These are phyloP conservation scores for Eupithecia subfuscata DNA, from an alignment of 2,888 invertebrate species.

Conservation along the genomic window DNA sequence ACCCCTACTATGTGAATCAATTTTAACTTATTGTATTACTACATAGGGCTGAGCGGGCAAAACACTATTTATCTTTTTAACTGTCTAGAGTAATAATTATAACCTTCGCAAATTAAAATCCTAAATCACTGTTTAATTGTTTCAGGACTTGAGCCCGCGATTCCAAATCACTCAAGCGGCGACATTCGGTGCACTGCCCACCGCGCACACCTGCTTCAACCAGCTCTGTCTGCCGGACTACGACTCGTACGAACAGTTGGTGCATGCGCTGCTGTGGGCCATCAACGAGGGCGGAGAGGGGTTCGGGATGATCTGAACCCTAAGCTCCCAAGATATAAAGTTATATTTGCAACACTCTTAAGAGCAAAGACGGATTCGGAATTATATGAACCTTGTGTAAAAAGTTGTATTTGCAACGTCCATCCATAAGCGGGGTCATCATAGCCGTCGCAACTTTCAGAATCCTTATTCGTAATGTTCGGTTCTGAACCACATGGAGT, in stretches of 20 bases:
- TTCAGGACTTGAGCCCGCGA: conserved; percentile 91
- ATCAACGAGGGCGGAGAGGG: conserved; percentile 98
- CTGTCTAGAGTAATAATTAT: too few relatives aligned
- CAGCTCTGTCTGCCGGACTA: conserved; percentile 98
- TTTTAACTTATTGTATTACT: too few relatives aligned
- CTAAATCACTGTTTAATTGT: too few relatives aligned
- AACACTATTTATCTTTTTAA: too few relatives aligned
- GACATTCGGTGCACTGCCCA: conserved; percentile 94
- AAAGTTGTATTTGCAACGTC: not conserved
- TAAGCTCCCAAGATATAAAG: not conserved
- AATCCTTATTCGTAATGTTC: not conserved
- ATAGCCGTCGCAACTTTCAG: not conserved
- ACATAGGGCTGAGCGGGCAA: too few relatives aligned
- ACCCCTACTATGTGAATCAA: too few relatives aligned
- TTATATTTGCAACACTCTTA: not conserved
- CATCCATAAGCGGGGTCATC: too few relatives aligned
- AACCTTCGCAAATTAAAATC: too few relatives aligned
- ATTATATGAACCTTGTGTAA: not conserved
- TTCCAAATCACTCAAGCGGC: conserved; percentile 97
- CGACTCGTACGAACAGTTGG: conserved; percentile 96
- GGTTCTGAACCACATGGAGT: not conserved
- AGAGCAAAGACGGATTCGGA: not conserved
- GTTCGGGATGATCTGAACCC: conserved; percentile 83
- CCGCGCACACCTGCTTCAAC: conserved; percentile 98
- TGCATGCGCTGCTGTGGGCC: conserved; percentile 94